Conservation (phyloP, 2,888 invertebrate species). For the Zele albiditarsus region DNA sequence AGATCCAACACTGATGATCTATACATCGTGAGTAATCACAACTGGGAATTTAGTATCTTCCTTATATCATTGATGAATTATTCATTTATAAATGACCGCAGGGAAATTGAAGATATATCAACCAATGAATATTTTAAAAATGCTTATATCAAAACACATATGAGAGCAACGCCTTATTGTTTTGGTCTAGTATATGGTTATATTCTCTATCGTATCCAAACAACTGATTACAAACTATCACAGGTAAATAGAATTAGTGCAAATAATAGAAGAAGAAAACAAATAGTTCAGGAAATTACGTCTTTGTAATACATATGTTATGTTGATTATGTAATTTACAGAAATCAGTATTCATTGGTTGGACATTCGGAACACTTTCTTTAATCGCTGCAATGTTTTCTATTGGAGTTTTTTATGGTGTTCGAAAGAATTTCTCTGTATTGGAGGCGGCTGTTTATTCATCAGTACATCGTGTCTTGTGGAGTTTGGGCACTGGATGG, state of each 20-base stretch:
- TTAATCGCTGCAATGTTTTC: conserved; percentile 77
- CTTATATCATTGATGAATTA: background rate
- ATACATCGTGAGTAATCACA: conserved; percentile 77
- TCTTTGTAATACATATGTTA: background rate
- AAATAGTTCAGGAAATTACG: background rate
- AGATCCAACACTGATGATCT: conserved; percentile 82
- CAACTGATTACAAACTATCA: conserved; percentile 65
- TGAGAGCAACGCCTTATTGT: conserved; percentile 82
- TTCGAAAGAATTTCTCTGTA: conserved; percentile 76
- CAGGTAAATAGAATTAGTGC: conserved; percentile 73
- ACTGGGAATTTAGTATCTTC: background rate
- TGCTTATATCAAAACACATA: conserved; percentile 83
- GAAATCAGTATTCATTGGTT: conserved; percentile 59
- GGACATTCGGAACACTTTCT: conserved; percentile 58
- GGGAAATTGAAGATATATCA: conserved; percentile 79
- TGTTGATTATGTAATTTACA: conserved; percentile 40
- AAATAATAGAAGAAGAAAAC: conserved; percentile 20
- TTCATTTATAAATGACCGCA: conserved; percentile 61
- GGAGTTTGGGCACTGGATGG: conserved; percentile 82
- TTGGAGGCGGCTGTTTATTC: conserved; percentile 80
- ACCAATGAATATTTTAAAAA: conserved; percentile 78
- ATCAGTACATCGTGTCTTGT: conserved; percentile 79
- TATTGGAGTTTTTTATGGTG: conserved; percentile 78
- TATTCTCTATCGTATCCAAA: conserved; percentile 78
- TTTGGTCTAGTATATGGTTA: conserved; percentile 81